Percentiles rank a stretch among this genome's conserved stretches.
These are phyloP conservation scores for Myotis findleyi DNA, from an alignment of 2,797 vertebrate species.

Conservation along the genomic window DNA sequence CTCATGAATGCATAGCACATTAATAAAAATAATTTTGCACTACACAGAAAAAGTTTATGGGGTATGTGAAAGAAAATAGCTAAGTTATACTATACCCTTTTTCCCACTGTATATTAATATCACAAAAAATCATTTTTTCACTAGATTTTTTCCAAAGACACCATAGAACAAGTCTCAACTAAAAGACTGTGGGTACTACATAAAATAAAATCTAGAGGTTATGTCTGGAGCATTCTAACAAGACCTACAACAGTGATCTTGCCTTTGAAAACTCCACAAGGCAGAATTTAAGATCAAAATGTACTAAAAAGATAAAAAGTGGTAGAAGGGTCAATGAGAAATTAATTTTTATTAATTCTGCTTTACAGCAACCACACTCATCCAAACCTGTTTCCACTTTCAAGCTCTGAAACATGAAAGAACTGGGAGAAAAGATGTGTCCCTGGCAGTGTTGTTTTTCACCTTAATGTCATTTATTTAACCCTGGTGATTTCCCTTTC, in stretches of 20 bases:
- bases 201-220: neutral
- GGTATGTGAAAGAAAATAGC: neutral
- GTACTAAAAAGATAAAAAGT: neutral
- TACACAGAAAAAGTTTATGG: neutral
- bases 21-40: neutral
- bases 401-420: neutral
- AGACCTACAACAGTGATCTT: neutral
- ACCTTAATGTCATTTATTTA: neutral
- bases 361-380: neutral
- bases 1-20: neutral
- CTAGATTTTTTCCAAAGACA: neutral
- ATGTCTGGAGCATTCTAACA: neutral
- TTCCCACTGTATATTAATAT: neutral
- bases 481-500: neutral
- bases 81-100: neutral
- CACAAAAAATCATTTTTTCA: neutral
- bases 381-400: neutral
- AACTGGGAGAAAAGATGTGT: neutral
- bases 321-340: neutral
- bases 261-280: constrained; percentile 1
- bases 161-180: neutral
- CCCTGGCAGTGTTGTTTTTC: neutral
- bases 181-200: neutral
- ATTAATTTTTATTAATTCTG: neutral
- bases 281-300: constrained; percentile 13